Percentiles rank a stretch among this genome's conserved stretches.
Conservation (phyloP, 2,888 invertebrate genomes). For the Agriopis leucophaearia region DNA sequence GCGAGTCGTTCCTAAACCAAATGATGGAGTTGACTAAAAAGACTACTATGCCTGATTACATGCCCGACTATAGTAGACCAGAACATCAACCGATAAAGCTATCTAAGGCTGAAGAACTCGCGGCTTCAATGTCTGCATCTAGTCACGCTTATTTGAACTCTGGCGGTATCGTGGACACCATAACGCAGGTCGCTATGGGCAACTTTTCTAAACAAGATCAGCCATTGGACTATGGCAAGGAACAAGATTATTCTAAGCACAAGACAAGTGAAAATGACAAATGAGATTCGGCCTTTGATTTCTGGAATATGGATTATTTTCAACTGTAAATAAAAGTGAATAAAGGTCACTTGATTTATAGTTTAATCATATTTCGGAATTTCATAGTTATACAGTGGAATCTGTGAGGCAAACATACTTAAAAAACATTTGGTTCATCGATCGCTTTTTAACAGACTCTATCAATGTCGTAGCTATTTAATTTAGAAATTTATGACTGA, state of each 20-base stretch:
- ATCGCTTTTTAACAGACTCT: constrained; percentile 27
- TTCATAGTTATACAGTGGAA: constrained; percentile 26
- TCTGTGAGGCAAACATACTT: constrained; percentile 34
- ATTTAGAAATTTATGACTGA: constrained; percentile 27
- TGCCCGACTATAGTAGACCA: constrained; percentile 71
- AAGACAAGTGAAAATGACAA: constrained; percentile 69
- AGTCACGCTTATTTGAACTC: constrained; percentile 77
- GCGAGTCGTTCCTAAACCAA: constrained; percentile 82
- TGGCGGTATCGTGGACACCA: constrained; percentile 75
- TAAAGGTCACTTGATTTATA: constrained; percentile 31
- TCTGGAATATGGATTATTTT: constrained; percentile 49
- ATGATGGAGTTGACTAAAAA: constrained; percentile 85
- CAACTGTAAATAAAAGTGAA: constrained; percentile 43
- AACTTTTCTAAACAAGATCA: constrained; percentile 78
- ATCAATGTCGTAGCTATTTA: constrained; percentile 25
- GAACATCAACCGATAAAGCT: constrained; percentile 85
- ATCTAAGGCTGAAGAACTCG: constrained; percentile 85
- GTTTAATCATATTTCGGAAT: constrained; percentile 38
- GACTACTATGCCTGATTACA: constrained; percentile 82
- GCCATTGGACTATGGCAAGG: constrained; percentile 75
- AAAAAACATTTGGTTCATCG: constrained; percentile 23
- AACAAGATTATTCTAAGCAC: constrained; percentile 71
- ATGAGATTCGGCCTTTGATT: constrained; percentile 52
- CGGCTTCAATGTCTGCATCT: constrained; percentile 78
- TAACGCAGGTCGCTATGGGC: constrained; percentile 78